A percentile compares a stretch with the other conserved stretches of the same genome.
phyloP scores from a whole-genome alignment of 2,113 vertebrate genomes.

The Helogale parvula region DNA sequence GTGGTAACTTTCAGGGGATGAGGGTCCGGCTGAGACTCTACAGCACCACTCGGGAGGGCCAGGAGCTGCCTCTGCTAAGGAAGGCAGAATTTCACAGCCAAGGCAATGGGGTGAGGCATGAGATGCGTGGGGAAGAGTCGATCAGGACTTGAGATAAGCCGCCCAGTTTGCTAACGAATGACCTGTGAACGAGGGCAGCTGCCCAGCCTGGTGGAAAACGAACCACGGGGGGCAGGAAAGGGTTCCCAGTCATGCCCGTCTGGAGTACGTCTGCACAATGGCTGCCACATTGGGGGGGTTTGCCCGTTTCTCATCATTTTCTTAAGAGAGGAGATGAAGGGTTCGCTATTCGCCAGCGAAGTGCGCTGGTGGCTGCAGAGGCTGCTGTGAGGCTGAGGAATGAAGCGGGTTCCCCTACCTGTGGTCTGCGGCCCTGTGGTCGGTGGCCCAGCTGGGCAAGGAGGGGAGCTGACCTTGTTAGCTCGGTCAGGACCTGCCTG shows the following conservation, averaged over 20 bases:
- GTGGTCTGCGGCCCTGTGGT: accelerated
- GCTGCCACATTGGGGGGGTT: background rate
- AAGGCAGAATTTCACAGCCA: background rate
- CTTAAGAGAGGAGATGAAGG: background rate
- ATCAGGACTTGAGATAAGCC: background rate
- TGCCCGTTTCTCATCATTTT: background rate
- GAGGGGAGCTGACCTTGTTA: background rate
- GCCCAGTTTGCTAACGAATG: accelerated
- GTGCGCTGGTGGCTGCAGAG: background rate
- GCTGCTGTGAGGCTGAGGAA: background rate
- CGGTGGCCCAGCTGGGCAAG: accelerated
- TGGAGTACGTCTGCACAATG: background rate
- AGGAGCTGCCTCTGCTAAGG: background rate
- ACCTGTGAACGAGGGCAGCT: background rate
- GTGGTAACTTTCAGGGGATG: background rate
- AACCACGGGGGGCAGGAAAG: background rate
- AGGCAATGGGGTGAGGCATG: accelerated
- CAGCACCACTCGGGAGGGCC: background rate
- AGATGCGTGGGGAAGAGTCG: background rate
- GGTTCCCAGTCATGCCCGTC: background rate
- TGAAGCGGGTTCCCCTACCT: background rate
- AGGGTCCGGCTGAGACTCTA: background rate
- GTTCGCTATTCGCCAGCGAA: background rate
- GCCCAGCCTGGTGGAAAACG: background rate
- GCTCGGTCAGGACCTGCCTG: background rate